Conservation (phyloP, 2,888 invertebrate genomes). For the Malthinus flaveolus region DNA sequence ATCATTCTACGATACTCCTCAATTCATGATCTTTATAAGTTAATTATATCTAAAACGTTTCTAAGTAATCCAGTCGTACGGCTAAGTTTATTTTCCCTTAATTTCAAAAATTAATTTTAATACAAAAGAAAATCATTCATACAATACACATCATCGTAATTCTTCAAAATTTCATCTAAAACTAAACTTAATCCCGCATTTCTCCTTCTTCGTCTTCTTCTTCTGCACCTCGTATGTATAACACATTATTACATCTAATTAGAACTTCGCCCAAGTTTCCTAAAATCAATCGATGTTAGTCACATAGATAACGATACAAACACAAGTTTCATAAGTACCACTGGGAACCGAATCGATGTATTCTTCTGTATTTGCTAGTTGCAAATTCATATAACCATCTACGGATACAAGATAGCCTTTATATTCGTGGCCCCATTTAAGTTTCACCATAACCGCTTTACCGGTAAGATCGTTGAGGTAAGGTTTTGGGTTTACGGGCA, state of each 20-base stretch:
- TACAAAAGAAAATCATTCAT: neutral
- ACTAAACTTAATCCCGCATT: slow-evolving; percentile 74
- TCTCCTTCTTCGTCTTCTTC: slow-evolving; percentile 98
- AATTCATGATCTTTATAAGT: no score
- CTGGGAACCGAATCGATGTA: slow-evolving; percentile 90
- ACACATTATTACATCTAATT: slow-evolving; percentile 95
- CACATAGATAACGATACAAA: neutral
- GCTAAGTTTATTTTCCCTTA: neutral
- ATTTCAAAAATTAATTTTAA: neutral
- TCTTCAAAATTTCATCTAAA: neutral
- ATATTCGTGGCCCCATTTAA: slow-evolving; percentile 99
- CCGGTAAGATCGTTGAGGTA: slow-evolving; percentile 98
- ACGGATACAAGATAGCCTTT: slow-evolving; percentile 97
- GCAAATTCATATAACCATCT: slow-evolving; percentile 99
- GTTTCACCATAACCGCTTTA: slow-evolving; percentile 95
- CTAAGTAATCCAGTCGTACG: no score
- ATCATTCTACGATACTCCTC: no score
- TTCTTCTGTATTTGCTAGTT: slow-evolving; percentile 97
- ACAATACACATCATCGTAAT: neutral
- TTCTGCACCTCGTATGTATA: slow-evolving; percentile 92
- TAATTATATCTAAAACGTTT: no score
- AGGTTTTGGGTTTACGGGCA: slow-evolving; percentile 99
- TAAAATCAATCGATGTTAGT: slow-evolving; percentile 44
- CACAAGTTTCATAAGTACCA: slow-evolving; percentile 57
- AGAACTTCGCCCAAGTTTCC: slow-evolving; percentile 95